A percentile compares a stretch with the other conserved stretches of the same genome.
These are phyloP conservation scores for Delichon dasypus DNA, from an alignment of 2,797 vertebrate genomes.

Conservation along the genomic window DNA sequence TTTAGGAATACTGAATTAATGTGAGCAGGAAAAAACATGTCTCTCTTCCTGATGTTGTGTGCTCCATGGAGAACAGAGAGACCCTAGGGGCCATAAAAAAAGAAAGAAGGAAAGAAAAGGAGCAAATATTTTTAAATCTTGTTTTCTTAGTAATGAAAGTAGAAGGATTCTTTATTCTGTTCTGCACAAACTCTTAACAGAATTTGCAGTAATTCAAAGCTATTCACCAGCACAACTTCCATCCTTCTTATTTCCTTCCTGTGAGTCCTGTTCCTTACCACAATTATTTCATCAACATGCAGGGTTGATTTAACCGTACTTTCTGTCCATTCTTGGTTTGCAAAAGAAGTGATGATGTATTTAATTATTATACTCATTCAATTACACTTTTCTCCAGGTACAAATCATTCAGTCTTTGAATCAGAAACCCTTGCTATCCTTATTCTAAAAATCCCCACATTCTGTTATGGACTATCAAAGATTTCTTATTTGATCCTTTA, in stretches of 20 bases:
- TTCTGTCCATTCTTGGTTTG: background rate
- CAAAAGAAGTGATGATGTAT: background rate
- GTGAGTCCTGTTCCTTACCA: fast-evolving
- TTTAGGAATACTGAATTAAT: background rate
- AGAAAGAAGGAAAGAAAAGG: fast-evolving
- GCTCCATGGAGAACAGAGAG: background rate
- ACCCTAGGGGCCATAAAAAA: background rate
- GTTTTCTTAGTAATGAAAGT: background rate
- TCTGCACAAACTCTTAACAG: background rate
- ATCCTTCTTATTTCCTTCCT: background rate
- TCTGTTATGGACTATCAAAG: background rate
- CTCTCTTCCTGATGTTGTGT: background rate
- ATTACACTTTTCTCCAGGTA: background rate
- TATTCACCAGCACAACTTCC: background rate
- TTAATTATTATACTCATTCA: background rate
- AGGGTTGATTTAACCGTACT: background rate
- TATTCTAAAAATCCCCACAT: background rate
- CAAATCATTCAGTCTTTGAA: background rate
- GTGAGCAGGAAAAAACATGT: background rate
- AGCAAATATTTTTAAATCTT: background rate
- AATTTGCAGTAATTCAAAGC: background rate
- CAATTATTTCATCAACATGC: background rate
- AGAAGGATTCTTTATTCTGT: background rate
- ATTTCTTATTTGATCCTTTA: background rate
- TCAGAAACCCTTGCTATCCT: background rate